phyloP scores from a whole-genome alignment of 37 sponge, comb jelly and placozoan genomes.

The Aphrocallistes beatrix region DNA sequence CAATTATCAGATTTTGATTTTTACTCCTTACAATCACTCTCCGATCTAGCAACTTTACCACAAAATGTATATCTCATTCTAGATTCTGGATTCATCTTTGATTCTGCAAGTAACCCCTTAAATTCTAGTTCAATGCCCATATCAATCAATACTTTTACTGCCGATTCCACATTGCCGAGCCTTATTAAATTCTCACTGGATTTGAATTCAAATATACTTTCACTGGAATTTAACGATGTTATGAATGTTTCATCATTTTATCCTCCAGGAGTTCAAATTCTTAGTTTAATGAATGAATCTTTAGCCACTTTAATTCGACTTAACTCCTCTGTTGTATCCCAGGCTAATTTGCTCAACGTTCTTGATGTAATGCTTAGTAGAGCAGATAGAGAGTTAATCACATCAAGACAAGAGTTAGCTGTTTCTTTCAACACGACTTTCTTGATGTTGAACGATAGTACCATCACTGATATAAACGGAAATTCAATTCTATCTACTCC shows the following conservation, averaged over 20 bases:
- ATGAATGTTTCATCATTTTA: conserved; percentile 38
- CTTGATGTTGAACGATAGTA: conserved; percentile 35
- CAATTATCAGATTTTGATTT: neutral
- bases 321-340: neutral
- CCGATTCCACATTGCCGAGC: neutral
- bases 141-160: neutral
- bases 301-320: neutral
- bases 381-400: neutral
- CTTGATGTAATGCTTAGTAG: neutral
- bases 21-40: neutral
- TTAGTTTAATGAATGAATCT: neutral
- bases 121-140: neutral
- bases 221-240: conserved; percentile 64
- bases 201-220: conserved; percentile 44
- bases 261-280: conserved; percentile 40
- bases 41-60: neutral
- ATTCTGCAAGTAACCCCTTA: neutral
- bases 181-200: conserved; percentile 66
- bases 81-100: neutral
- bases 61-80: neutral
- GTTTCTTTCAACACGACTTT: conserved; percentile 40
- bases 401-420: conserved; percentile 31
- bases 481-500: conserved; percentile 54
- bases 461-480: conserved; percentile 61
- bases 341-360: neutral